Evolutionary conservation across 2,888 invertebrate genomes (phyloP), one percentile per base, ranked within the genome.

Genomic region (Zele albiditarsus): DNA sequence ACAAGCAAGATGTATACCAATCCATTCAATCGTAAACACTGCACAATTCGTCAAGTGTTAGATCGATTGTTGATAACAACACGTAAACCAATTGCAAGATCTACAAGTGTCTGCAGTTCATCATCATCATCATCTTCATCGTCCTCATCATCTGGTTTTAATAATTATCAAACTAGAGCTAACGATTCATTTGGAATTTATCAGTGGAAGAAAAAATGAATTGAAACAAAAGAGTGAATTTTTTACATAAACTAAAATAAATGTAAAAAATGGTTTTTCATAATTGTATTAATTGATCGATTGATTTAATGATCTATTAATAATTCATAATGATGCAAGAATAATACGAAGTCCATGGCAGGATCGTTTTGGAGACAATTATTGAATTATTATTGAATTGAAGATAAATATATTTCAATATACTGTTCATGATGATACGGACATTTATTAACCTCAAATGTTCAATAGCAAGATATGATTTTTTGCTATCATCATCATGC

Each of bases 11-110:
- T 93, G 94, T 93, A 92, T 84, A 93, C 93, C 77, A 94, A 94
- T 87, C 93, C 93, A 72, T 93, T 94, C 86, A 93, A 93, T 81
- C 91, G 94, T 81, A 94, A 93, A 82, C 94, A 94, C 86, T 93
- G 93, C 20, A 92, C 92, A 73, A 90, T 94, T 85, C 91, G 93
- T 82, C 93, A 93, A 85, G 91, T 92, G 83, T 89, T 94, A 83
- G 94, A 94, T 86, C 91, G 92, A 76, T 89, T 94, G 77, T 90
- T 93, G 80, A 91, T 91, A 73, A 91, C 91, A n/a, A 84, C 84
- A 38, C 87, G 81, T 74, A 85, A 82, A 42, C 82, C 86, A 3
- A 87, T 89, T 62, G 82, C 84, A 14, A 82, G 88, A 38, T 88
- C 88, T 3, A 88, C 86, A 71, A 88, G 88, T 70, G 82, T 89